phyloP scores from a whole-genome alignment of 2,113 vertebrate species.

The Apaloderma vittatum region DNA sequence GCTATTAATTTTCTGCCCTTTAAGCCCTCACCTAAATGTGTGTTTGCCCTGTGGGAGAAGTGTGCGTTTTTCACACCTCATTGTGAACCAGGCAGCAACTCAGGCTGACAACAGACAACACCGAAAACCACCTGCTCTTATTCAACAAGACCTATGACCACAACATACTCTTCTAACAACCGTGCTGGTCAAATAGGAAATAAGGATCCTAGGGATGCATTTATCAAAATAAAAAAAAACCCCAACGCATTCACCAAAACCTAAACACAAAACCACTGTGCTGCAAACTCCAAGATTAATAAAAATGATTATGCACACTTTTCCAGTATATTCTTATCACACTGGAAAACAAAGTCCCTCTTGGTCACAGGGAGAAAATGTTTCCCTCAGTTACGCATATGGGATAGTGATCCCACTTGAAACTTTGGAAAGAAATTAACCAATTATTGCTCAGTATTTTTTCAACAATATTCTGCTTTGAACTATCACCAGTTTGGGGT shows the following conservation, averaged over 20 bases:
- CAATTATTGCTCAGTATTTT: neutral
- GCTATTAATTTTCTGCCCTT: constrained; percentile 33
- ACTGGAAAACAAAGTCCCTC: neutral
- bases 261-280: neutral
- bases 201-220: neutral
- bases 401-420: neutral
- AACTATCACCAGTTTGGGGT: neutral
- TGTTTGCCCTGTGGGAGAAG: neutral
- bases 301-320: neutral
- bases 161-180: neutral
- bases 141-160: neutral
- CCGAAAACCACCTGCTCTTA: constrained; percentile 25
- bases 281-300: neutral
- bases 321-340: neutral
- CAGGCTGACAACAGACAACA: neutral
- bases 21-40: neutral
- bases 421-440: neutral
- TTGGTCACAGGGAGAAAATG: neutral
- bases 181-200: neutral
- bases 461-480: neutral
- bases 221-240: neutral
- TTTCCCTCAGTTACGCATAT: neutral
- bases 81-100: neutral
- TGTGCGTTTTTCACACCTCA: constrained; percentile 14
- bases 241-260: neutral